Evolutionary conservation across 1,140 invertebrate species (phyloP).

Genomic region (Ips nitidus): DNA sequence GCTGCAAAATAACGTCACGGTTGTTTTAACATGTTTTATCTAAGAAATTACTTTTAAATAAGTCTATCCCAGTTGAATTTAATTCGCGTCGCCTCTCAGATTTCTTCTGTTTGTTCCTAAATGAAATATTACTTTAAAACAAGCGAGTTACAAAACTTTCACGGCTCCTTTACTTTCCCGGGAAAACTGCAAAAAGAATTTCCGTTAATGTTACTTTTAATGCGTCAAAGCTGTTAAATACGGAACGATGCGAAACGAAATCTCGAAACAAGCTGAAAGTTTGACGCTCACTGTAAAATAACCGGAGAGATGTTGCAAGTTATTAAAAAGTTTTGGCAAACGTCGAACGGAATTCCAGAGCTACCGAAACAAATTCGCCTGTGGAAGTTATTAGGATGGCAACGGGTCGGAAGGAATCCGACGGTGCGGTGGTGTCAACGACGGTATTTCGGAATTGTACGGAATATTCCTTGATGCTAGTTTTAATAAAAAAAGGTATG

Average conservation of each 20-base stretch:
- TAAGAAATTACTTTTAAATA: too few species aligned
- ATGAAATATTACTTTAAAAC: too few species aligned
- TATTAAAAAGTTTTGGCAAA: conserved; percentile 4
- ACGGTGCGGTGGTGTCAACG: conserved; percentile 1
- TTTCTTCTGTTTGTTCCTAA: too few species aligned
- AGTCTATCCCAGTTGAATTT: too few species aligned
- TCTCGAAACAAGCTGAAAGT: neutral
- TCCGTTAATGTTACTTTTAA: too few species aligned
- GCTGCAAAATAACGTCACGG: neutral
- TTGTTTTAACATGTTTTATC: too few species aligned
- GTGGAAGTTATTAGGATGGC: neutral
- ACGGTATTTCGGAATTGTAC: conserved; percentile 1
- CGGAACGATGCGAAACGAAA: neutral
- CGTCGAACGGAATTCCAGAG: conserved; percentile 1
- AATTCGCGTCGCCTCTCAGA: too few species aligned
- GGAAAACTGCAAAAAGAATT: too few species aligned
- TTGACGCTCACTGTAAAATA: conserved; percentile 1
- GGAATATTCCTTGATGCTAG: neutral
- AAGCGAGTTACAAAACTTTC: too few species aligned
- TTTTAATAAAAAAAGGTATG: too few species aligned
- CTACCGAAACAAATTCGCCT: neutral
- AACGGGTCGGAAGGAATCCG: neutral
- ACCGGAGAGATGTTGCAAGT: neutral
- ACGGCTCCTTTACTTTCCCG: too few species aligned
- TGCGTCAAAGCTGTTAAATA: too few species aligned